Evolutionary conservation across 2,888 invertebrate species (phyloP).

Genomic region (Trachelus stipa): DNA sequence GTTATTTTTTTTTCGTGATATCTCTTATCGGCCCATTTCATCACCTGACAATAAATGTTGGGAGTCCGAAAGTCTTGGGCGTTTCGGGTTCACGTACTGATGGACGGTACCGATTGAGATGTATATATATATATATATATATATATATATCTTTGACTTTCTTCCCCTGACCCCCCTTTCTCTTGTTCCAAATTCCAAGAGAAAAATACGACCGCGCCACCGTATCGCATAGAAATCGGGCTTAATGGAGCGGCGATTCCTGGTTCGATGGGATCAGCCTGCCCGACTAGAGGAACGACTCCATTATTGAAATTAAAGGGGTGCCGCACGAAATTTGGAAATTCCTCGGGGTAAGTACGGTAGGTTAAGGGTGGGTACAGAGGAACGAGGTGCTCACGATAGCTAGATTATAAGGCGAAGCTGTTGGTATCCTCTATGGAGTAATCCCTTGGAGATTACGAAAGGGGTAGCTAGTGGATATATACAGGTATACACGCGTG

Average conservation of each 20-base stretch:
- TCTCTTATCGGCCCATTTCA: background rate
- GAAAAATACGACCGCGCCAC: background rate
- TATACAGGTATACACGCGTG: conserved; percentile 21
- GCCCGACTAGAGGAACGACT: background rate
- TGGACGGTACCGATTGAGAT: background rate
- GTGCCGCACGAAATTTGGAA: background rate
- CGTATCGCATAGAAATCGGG: background rate
- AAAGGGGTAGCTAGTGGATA: background rate
- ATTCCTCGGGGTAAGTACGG: background rate
- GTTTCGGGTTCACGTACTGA: background rate
- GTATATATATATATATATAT: background rate
- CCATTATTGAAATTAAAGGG: background rate
- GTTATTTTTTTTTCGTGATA: no score
- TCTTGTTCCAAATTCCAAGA: background rate
- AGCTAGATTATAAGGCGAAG: background rate
- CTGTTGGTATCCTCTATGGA: background rate
- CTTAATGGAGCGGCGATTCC: background rate
- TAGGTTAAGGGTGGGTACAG: background rate
- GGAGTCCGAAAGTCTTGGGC: background rate
- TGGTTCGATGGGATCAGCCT: background rate
- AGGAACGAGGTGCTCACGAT: background rate
- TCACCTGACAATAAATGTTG: background rate
- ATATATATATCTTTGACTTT: background rate
- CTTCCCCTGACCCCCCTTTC: background rate
- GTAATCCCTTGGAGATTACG: background rate